Percentiles rank a stretch among this genome's conserved stretches.
These are phyloP conservation scores for Vulpes vulpes DNA, from an alignment of 2,113 vertebrate genomes.

Conservation along the genomic window DNA sequence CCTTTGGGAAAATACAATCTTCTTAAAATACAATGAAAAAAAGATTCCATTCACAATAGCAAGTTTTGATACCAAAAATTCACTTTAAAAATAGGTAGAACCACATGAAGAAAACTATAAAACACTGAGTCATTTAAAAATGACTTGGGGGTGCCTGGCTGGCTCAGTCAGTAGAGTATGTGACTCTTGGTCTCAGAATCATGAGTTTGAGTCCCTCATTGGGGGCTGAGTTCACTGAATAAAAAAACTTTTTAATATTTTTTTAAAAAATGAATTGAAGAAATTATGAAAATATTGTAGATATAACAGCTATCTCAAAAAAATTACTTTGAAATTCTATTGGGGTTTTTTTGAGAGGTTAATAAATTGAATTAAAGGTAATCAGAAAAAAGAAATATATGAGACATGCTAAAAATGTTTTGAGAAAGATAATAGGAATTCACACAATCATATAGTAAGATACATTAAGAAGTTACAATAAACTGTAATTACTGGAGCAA, in stretches of 20 bases:
- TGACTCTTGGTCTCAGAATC: background rate
- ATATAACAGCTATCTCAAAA: conserved; percentile 9
- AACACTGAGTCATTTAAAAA: conserved; percentile 40
- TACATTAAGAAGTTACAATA: conserved; percentile 27
- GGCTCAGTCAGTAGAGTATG: background rate
- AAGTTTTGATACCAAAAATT: conserved; percentile 43
- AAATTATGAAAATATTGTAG: conserved; percentile 8
- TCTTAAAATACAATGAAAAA: conserved; percentile 34
- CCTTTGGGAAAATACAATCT: background rate
- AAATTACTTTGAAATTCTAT: conserved; percentile 19
- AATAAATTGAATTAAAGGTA: background rate
- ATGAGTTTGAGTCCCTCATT: background rate
- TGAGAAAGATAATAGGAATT: background rate
- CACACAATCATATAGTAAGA: background rate
- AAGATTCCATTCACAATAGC: background rate
- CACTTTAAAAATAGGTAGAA: conserved; percentile 34
- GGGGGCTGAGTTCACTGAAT: background rate
- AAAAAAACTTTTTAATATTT: background rate
- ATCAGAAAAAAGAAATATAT: conserved; percentile 32
- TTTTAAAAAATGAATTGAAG: background rate
- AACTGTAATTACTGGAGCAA: conserved; percentile 8
- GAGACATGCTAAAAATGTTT: conserved; percentile 48
- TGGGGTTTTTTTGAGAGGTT: background rate
- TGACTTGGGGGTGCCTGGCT: background rate
- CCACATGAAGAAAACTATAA: conserved; percentile 23